phyloP scores from a whole-genome alignment of 2,113 vertebrate genomes.

The Phasianus colchicus region DNA sequence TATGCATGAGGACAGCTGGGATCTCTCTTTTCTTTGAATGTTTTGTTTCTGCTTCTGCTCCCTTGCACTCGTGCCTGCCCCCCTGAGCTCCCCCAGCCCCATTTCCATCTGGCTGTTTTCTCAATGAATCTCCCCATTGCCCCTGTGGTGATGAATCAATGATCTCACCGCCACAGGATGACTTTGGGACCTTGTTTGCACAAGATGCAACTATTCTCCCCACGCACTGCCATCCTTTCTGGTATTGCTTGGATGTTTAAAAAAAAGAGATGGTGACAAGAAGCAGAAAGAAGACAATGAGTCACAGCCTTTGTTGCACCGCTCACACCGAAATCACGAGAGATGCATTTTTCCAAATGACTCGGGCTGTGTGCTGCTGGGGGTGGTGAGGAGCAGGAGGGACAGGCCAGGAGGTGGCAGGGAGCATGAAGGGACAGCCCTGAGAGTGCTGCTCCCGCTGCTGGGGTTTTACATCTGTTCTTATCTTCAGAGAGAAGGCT shows the following conservation, averaged over 20 bases:
- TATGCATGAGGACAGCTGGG: background rate
- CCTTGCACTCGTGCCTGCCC: background rate
- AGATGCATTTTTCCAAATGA: conserved; percentile 66
- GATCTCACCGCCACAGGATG: background rate
- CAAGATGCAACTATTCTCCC: background rate
- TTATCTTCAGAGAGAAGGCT: background rate
- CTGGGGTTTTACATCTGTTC: background rate
- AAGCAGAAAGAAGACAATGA: background rate
- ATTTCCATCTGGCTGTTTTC: background rate
- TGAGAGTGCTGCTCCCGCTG: background rate
- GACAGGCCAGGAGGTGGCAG: background rate
- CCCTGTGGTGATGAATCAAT: background rate
- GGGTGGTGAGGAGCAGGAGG: background rate
- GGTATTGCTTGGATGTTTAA: background rate
- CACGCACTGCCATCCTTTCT: background rate
- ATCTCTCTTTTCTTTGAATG: background rate
- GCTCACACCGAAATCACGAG: conserved; percentile 18
- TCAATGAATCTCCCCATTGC: background rate
- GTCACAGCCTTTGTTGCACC: conserved; percentile 3
- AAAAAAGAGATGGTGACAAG: background rate
- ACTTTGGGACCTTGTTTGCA: background rate
- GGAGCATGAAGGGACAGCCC: background rate
- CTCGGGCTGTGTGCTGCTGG: background rate
- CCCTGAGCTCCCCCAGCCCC: accelerated
- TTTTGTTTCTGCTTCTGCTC: background rate